These are phyloP conservation scores for Gopherus evgoodei DNA, from an alignment of 2,113 vertebrate species.

Conservation along the genomic window DNA sequence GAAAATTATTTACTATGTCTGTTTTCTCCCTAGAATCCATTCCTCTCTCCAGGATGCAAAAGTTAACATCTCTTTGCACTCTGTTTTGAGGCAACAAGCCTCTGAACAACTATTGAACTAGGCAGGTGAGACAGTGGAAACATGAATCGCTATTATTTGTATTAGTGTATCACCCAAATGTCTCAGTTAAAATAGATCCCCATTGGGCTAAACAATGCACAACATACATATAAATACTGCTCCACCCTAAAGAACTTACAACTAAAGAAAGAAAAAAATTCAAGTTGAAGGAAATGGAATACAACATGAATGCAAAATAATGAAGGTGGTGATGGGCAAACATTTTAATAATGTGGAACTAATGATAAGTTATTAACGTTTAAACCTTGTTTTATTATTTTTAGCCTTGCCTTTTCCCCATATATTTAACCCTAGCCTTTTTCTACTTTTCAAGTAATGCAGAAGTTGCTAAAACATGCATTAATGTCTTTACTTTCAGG, in stretches of 20 bases:
- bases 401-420: background rate
- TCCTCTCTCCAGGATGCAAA: background rate
- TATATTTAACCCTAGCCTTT: background rate
- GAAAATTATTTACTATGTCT: background rate
- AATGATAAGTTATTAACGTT: background rate
- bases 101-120: background rate
- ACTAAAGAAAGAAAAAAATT: rapidly evolving
- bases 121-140: rapidly evolving
- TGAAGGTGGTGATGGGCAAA: background rate
- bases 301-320: rapidly evolving
- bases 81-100: background rate
- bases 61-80: background rate
- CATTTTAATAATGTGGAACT: background rate
- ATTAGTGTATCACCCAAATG: background rate
- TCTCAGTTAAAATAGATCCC: background rate
- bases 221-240: background rate
- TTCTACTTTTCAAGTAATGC: background rate
- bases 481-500: background rate
- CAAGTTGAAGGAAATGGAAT: rapidly evolving
- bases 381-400: background rate
- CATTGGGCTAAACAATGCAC: rapidly evolving
- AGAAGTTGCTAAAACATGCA: background rate
- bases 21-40: background rate
- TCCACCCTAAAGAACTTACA: background rate
- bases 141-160: background rate